Evolutionary conservation across 1,140 invertebrate species (phyloP).

Genomic region (Fopius arisanus): DNA sequence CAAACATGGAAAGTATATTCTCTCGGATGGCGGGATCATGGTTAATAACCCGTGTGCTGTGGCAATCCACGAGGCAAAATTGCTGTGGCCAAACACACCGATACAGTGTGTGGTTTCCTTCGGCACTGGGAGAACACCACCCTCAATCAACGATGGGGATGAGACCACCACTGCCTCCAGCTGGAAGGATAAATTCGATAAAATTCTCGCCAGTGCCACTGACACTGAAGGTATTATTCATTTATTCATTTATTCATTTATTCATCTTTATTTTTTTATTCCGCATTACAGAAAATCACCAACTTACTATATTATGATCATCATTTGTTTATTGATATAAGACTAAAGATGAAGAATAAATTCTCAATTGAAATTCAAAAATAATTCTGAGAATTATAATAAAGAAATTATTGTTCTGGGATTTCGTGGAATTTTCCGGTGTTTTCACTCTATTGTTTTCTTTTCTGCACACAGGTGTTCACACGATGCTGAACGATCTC

Average conservation of each 20-base stretch:
- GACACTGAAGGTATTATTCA: slow-evolving; percentile 79
- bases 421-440: too few species aligned
- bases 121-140: slow-evolving; percentile 78
- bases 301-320: too few species aligned
- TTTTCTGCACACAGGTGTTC: slow-evolving; percentile 71
- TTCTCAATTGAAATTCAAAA: too few species aligned
- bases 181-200: slow-evolving; percentile 84
- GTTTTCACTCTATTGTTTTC: slow-evolving; percentile 29
- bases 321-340: too few species aligned
- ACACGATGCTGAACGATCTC: slow-evolving; percentile 83
- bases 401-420: too few species aligned
- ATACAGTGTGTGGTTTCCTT: slow-evolving; percentile 89
- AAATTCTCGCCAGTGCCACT: slow-evolving; percentile 89
- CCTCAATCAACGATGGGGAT: slow-evolving; percentile 52
- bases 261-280: slow-evolving; percentile 1
- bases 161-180: slow-evolving; percentile 63
- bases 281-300: too few species aligned
- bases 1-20: slow-evolving; percentile 76
- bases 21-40: slow-evolving; percentile 80
- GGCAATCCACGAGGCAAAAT: slow-evolving; percentile 86
- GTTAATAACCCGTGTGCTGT: slow-evolving; percentile 92
- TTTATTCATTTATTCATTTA: not conserved
- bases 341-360: too few species aligned
- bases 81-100: slow-evolving; percentile 82
- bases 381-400: too few species aligned